Evolutionary conservation across 2,888 invertebrate species (phyloP).

Genomic region (Cyaniris semiargus): DNA sequence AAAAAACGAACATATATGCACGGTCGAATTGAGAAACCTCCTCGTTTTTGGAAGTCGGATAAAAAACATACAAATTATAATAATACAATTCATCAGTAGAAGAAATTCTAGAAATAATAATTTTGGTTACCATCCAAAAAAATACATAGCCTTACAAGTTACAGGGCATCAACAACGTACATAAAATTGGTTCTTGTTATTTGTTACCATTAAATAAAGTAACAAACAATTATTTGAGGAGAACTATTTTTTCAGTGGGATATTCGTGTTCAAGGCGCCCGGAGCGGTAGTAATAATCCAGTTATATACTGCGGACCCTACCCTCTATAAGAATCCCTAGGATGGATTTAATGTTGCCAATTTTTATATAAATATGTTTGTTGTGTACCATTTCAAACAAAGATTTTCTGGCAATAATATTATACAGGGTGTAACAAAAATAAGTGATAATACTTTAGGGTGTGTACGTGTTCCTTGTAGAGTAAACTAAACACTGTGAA

Average conservation of each 20-base stretch:
- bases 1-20: too few relatives aligned
- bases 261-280: slow-evolving; percentile 4
- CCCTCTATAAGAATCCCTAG: background rate
- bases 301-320: slow-evolving; percentile 2
- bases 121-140: background rate
- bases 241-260: slow-evolving; percentile 7
- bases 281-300: background rate
- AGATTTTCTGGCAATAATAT: too few relatives aligned
- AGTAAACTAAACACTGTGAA: too few relatives aligned
- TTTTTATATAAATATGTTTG: background rate
- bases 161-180: background rate
- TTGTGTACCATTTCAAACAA: background rate
- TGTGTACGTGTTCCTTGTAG: too few relatives aligned
- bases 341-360: slow-evolving; percentile 6
- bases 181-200: background rate
- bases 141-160: background rate
- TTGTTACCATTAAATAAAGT: slow-evolving; percentile 14
- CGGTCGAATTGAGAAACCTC: too few relatives aligned
- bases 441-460: too few relatives aligned
- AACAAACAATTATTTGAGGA: background rate
- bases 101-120: too few relatives aligned
- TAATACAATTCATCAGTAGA: too few relatives aligned
- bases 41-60: too few relatives aligned
- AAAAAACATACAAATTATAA: too few relatives aligned
- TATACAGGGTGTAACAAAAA: too few relatives aligned